phyloP scores from a whole-genome alignment of 2,888 invertebrate species.

The Heliconius ismenius region DNA sequence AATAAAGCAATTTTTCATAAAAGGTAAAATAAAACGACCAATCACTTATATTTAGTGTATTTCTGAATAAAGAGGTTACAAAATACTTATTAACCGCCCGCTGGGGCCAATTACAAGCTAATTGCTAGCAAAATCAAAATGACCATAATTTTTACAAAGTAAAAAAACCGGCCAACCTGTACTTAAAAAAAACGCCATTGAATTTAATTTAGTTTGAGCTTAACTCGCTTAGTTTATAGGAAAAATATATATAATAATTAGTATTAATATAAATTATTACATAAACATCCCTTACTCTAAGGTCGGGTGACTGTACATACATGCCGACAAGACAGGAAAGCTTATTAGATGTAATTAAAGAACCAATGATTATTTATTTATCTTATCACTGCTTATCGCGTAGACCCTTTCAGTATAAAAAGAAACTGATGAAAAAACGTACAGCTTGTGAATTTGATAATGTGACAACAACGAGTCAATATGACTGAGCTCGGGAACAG shows the following conservation, averaged over 20 bases:
- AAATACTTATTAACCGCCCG: slow-evolving; percentile 75
- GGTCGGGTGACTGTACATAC: slow-evolving; percentile 59
- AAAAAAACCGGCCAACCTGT: slow-evolving; percentile 69
- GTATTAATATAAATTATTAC: slow-evolving; percentile 80
- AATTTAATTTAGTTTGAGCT: slow-evolving; percentile 76
- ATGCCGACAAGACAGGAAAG: slow-evolving; percentile 53
- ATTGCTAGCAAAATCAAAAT: slow-evolving; percentile 63
- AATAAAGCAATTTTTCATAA: background rate
- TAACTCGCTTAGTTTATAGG: slow-evolving; percentile 78
- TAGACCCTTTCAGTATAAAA: slow-evolving; percentile 41
- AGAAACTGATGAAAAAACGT: slow-evolving; percentile 27
- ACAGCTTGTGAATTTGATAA: slow-evolving; percentile 31
- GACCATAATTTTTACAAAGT: slow-evolving; percentile 71
- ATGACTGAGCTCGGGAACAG: background rate
- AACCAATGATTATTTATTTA: slow-evolving; percentile 48
- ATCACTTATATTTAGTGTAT: slow-evolving; percentile 81
- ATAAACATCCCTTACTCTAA: slow-evolving; percentile 71
- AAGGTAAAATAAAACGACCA: slow-evolving; percentile 59
- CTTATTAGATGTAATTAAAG: slow-evolving; percentile 55
- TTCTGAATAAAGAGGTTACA: slow-evolving; percentile 81
- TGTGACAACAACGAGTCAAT: slow-evolving; percentile 11
- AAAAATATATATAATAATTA: slow-evolving; percentile 77
- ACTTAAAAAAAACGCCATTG: slow-evolving; percentile 54
- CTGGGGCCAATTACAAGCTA: slow-evolving; percentile 59
- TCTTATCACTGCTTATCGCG: slow-evolving; percentile 37